Evolutionary conservation across 1,140 invertebrate genomes (phyloP).

Genomic region (Ips nitidus): DNA sequence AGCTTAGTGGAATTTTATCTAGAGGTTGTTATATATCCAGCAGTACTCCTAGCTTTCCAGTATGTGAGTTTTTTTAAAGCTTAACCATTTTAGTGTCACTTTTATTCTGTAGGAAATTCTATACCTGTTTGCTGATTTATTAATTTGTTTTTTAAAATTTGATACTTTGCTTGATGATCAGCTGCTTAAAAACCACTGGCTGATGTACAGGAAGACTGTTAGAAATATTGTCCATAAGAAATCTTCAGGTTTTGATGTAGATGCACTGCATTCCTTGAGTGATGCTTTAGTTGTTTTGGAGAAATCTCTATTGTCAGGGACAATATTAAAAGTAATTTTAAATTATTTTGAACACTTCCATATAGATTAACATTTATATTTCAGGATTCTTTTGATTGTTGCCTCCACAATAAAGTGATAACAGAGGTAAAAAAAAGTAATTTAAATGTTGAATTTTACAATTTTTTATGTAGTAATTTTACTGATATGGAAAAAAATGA

Average conservation of each 20-base stretch:
- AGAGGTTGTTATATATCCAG: slow-evolving; percentile 53
- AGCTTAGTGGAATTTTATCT: slow-evolving; percentile 64
- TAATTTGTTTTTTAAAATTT: slow-evolving; percentile 69
- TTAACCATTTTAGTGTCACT: background rate
- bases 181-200: slow-evolving; percentile 69
- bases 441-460: slow-evolving; percentile 71
- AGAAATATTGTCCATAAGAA: slow-evolving; percentile 69
- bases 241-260: slow-evolving; percentile 58
- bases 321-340: slow-evolving; percentile 63
- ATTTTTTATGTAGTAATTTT: slow-evolving; percentile 69
- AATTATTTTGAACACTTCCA: slow-evolving; percentile 31
- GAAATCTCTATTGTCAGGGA: slow-evolving; percentile 60
- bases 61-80: slow-evolving; percentile 53
- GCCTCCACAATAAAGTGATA: slow-evolving; percentile 63
- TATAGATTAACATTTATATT: slow-evolving; percentile 42
- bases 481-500: slow-evolving; percentile 65
- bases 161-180: slow-evolving; percentile 70
- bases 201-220: slow-evolving; percentile 68
- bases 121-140: slow-evolving; percentile 66
- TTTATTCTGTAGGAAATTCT: slow-evolving; percentile 57
- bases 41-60: slow-evolving; percentile 53
- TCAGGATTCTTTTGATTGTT: slow-evolving; percentile 60
- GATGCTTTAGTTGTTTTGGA: slow-evolving; percentile 68
- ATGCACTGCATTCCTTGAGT: slow-evolving; percentile 65
- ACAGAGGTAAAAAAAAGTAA: slow-evolving; percentile 63